A percentile compares a stretch with the other conserved stretches of the same genome.
These are phyloP conservation scores for Drosophila mercatorum DNA, from an alignment of 2,888 invertebrate species.

Conservation along the genomic window DNA sequence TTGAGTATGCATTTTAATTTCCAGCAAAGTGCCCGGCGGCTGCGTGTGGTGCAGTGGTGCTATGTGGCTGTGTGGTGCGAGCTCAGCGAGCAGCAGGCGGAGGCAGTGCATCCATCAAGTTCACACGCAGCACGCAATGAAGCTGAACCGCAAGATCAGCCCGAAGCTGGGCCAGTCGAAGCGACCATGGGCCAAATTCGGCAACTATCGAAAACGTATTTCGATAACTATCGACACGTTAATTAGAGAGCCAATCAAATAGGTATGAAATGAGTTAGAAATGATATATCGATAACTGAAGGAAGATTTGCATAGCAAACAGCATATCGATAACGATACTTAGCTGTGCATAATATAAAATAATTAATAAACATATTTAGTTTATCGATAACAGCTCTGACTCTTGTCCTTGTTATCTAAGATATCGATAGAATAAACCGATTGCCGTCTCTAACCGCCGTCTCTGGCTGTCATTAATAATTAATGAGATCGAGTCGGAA, in stretches of 20 bases:
- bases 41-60: constrained; percentile 17
- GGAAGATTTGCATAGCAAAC: too few relatives aligned
- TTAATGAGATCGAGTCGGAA: constrained; percentile 40
- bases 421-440: too few relatives aligned
- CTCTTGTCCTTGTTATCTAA: too few relatives aligned
- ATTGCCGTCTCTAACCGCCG: too few relatives aligned
- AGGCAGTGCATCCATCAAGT: constrained; percentile 77
- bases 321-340: neutral
- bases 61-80: constrained; percentile 7
- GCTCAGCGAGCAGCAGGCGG: constrained; percentile 32
- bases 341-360: too few relatives aligned
- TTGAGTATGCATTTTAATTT: constrained; percentile 60
- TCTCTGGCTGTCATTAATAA: constrained; percentile 33
- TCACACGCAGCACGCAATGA: constrained; percentile 70
- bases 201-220: neutral
- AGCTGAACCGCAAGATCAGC: constrained; percentile 19
- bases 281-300: neutral
- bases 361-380: too few relatives aligned
- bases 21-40: constrained; percentile 63
- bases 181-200: constrained; percentile 28
- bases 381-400: too few relatives aligned
- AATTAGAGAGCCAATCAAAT: neutral
- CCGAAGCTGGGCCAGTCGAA: constrained; percentile 3
- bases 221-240: neutral
- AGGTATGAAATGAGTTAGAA: neutral